Evolutionary conservation across 2,888 invertebrate genomes (phyloP), one percentile per base, ranked within the genome.

Genomic region (Laspeyria flexula): DNA sequence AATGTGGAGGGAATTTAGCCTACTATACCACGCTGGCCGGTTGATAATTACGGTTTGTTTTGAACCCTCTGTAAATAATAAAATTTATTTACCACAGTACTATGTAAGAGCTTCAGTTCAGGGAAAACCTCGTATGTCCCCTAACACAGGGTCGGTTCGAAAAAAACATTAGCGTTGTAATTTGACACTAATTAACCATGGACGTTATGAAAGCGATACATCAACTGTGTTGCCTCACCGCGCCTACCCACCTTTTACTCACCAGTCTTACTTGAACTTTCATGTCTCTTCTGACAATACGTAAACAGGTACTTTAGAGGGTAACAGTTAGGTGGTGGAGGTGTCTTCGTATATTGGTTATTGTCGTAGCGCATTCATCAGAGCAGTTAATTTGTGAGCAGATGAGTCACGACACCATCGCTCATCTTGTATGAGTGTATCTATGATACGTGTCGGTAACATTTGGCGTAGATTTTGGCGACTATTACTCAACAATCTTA

Each of bases 371-470:
- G 83, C 83, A 89, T 89, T 89, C 85, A 88, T 90, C 90, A 90
- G 86, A 81, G 81, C 81, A 88, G 88, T 88, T 90, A 90, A 90
- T 90, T 90, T 90, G 88, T 78, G 79, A 88, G 83, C 86, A 85
- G 83, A 88, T 86, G 87, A 88, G 86, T 85, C 85, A 86, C 81
- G 81, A 79, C 81, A 86, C 78, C 88, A 91, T 90, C 90, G 81
- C 87, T 90, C 90, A 90, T 90, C 82, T 79, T 79, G 80, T 79
- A 70, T 74, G n/a, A n/a, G n/a, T n/a, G n/a, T n/a, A 69, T 71
- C 77, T 73, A 75, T 71, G 70, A 74, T 77, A 78, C 68, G 77
- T 77, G 84, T 88, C 87, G 72, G 57, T 39, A 75, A 77, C 89
- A 89, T 81, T 82, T 83, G 86, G 73, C 53, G 73, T 64, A 56